Evolutionary conservation across 1,140 invertebrate genomes (phyloP), one percentile per base, ranked within the genome.

Genomic region (Drosophila sucinea): DNA sequence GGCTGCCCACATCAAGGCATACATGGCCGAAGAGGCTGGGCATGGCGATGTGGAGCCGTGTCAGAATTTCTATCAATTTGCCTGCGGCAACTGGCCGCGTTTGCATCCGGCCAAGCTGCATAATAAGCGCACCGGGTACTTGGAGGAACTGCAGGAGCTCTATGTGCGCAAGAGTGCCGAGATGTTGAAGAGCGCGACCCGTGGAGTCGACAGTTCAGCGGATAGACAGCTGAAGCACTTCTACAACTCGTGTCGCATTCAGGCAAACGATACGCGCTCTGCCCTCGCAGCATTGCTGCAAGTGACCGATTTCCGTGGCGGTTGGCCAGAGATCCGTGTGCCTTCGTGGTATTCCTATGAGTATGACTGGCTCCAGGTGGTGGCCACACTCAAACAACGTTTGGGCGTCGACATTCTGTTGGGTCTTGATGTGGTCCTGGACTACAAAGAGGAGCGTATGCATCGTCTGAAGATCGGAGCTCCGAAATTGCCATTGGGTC

Each of bases 61-160:
- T 91, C 92, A 95, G 1, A 97, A 99, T 92, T 99, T 98, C 90
- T 98, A 98, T 92, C 94, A 96, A 38, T 91, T 73, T 51, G 90
- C 90, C 27, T 91, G 90, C 29, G 90, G 87, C 40, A 87, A 90
- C 97, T 96, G 90, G 95, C 97, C 74, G 0, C 81, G 80, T n/a
- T 40, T 90, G 30, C 87, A 91, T 64, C 86, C 87, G 0, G 73
- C 90, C 0, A 60, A 62, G 0, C 4, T 71, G 4, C 40, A 72
- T 6, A 83, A 71, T 2, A 96, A 0, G 96, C 97, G 90, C 96
- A 98, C 90, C 93, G 95, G 80, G 94, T 96, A 77, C 95, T 95
- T 60, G 3, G 96, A 97, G 91, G 96, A 97, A 80, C 92, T 98
- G 23, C 75, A 90, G 60, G 81, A 89, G 60, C 41, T 91, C 1